Conservation (phyloP, 2,888 invertebrate species). For the Anaspis maculata region DNA sequence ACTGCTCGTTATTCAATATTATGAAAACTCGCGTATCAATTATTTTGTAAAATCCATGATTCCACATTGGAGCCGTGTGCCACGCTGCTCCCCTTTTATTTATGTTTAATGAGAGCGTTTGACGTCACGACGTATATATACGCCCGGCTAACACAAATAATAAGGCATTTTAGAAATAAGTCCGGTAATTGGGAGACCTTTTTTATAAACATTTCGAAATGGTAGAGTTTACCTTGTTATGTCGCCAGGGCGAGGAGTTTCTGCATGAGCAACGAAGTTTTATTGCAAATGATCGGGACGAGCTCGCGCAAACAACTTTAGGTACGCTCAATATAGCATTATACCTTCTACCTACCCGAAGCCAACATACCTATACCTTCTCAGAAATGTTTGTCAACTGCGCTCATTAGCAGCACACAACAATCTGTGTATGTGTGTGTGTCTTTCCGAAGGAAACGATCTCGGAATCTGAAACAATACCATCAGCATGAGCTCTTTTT, state of each 20-base stretch:
- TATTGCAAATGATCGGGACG: slow-evolving; percentile 28
- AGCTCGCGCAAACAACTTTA: slow-evolving; percentile 23
- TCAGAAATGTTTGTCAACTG: slow-evolving; percentile 17
- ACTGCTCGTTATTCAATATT: too few relatives aligned
- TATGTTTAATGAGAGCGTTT: slow-evolving; percentile 2
- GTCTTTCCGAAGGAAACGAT: too few relatives aligned
- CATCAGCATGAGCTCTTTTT: too few relatives aligned
- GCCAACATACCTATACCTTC: too few relatives aligned
- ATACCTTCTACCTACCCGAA: slow-evolving; percentile 5
- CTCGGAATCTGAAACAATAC: too few relatives aligned
- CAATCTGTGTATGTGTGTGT: too few relatives aligned
- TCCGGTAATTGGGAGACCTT: slow-evolving; percentile 19
- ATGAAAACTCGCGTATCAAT: too few relatives aligned
- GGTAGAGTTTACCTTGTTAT: slow-evolving; percentile 27
- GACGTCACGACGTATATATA: neutral
- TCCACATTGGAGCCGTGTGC: too few relatives aligned
- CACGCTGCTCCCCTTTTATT: too few relatives aligned
- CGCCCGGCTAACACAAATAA: slow-evolving; percentile 1
- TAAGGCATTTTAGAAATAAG: slow-evolving; percentile 7
- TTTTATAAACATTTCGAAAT: slow-evolving; percentile 15
- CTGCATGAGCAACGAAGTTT: slow-evolving; percentile 27
- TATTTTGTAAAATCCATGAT: too few relatives aligned
- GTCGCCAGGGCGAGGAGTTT: slow-evolving; percentile 25
- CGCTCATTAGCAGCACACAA: too few relatives aligned
- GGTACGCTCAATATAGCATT: slow-evolving; percentile 23